These are phyloP conservation scores for Scaptomyza tumidula DNA, from an alignment of 2,888 invertebrate genomes.

Conservation along the genomic window DNA sequence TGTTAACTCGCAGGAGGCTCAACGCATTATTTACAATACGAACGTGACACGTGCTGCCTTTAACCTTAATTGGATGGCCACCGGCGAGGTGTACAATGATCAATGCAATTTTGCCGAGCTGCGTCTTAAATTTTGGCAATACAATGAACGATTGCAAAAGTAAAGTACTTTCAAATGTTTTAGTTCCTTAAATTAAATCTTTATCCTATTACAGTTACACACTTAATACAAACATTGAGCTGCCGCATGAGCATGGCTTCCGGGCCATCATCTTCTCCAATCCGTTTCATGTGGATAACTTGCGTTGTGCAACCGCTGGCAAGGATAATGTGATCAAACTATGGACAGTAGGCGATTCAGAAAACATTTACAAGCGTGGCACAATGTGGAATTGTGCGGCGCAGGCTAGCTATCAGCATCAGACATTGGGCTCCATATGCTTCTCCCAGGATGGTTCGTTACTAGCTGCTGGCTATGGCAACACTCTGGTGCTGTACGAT, in stretches of 20 bases:
- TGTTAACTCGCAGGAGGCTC: constrained; percentile 87
- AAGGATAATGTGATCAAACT: constrained; percentile 89
- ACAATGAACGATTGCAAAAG: constrained; percentile 86
- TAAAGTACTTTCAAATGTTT: constrained; percentile 72
- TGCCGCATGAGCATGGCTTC: constrained; percentile 88
- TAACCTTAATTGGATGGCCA: constrained; percentile 90
- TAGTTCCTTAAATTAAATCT: neutral
- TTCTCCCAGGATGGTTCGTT: constrained; percentile 92
- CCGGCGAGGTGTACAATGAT: constrained; percentile 88
- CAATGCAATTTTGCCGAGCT: constrained; percentile 87
- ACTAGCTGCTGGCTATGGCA: constrained; percentile 89
- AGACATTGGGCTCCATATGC: constrained; percentile 86
- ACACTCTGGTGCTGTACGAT: constrained; percentile 89
- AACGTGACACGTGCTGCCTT: constrained; percentile 89
- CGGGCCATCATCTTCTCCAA: constrained; percentile 86
- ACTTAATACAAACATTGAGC: constrained; percentile 90
- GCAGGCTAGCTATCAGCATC: constrained; percentile 87
- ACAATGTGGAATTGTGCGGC: constrained; percentile 88
- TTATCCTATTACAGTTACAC: constrained; percentile 85
- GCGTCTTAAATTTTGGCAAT: constrained; percentile 91
- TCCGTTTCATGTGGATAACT: constrained; percentile 85
- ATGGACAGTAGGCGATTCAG: constrained; percentile 87
- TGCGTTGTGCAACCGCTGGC: constrained; percentile 88
- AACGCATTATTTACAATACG: constrained; percentile 87
- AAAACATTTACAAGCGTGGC: constrained; percentile 86